Conservation (phyloP, 2,113 vertebrate species). For the Cinclus cinclus region DNA sequence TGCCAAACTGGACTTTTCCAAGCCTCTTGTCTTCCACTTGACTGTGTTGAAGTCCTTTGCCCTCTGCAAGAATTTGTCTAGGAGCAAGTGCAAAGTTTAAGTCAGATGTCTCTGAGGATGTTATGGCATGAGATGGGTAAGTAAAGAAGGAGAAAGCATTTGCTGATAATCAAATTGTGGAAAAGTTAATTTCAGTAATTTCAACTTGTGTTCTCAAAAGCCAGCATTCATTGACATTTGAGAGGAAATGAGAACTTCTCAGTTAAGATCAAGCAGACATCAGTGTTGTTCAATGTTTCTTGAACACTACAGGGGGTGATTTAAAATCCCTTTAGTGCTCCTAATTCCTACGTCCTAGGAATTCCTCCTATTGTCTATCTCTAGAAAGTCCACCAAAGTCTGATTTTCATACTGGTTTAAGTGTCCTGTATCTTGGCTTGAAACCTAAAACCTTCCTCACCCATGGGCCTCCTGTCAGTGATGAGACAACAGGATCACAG, state of each 20-base stretch:
- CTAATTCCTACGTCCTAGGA: background rate
- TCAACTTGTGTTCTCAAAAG: background rate
- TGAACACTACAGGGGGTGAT: background rate
- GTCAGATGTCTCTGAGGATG: background rate
- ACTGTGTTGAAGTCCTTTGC: background rate
- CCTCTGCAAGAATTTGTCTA: background rate
- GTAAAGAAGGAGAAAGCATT: background rate
- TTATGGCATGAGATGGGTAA: background rate
- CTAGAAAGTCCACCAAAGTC: background rate
- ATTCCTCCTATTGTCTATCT: background rate
- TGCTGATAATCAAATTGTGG: background rate
- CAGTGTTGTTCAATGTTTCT: background rate
- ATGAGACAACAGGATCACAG: background rate
- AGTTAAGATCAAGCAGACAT: background rate
- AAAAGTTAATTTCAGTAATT: background rate
- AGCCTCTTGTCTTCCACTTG: background rate
- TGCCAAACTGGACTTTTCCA: background rate
- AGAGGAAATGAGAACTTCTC: background rate
- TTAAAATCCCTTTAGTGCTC: background rate
- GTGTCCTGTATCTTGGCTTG: background rate
- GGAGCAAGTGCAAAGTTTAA: background rate
- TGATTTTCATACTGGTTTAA: background rate
- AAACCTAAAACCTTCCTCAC: background rate
- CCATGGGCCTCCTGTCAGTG: background rate
- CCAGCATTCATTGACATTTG: background rate